Base-by-base conservation (phyloP, 2,113 vertebrate species). In the Sylvietta virens region DNA sequence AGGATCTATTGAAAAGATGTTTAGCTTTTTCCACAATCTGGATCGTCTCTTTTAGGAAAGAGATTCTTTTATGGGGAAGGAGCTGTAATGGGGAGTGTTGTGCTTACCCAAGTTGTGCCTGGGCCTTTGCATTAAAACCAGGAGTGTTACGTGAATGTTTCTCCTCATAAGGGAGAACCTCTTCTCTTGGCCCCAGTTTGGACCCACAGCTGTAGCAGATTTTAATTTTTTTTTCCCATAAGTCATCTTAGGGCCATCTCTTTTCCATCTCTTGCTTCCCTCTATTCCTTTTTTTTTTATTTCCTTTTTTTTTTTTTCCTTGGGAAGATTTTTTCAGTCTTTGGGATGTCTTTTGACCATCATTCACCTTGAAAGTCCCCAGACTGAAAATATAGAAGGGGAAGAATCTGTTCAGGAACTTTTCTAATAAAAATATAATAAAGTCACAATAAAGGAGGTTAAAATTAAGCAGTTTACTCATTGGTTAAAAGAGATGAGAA, bases 1-100 rank as follows among this genome's bases (percentile, higher is more conserved):
- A 92, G 69, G 62, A 92, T 86, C 47, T 96, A 7, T 88, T 96
- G 93, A 76, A 94, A 95, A 84, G 27, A 51, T 11, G 3, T 84
- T 47, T 92, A 50, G 78, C 45, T 51, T 79, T 74, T 81, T 17
- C 30, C 19, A 45, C 72, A 92, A 84, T 92, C 66, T 95, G 71
- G 19, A 93, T 88, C 44, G 16, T 84, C 44, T 53, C 22, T 81
- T 92, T 81, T 42, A 61, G 57, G 35, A 67, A 87, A 28, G 18
- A 31, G 67, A 14, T 30, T 72, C 12, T 72, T 93, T 85, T 78
- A 39, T 20, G 12, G 35, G 28, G 22, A 83, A 48, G 45, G 53
- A 58, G 28, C 15, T 8, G 31, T 50, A 31, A 7, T n/a, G 61
- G 33, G 11, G 15, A 72, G 23, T 35, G 81, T 39, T 89, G 56